Base-by-base conservation (phyloP, 1,140 invertebrate species). In the Meloidogyne hapla region DNA sequence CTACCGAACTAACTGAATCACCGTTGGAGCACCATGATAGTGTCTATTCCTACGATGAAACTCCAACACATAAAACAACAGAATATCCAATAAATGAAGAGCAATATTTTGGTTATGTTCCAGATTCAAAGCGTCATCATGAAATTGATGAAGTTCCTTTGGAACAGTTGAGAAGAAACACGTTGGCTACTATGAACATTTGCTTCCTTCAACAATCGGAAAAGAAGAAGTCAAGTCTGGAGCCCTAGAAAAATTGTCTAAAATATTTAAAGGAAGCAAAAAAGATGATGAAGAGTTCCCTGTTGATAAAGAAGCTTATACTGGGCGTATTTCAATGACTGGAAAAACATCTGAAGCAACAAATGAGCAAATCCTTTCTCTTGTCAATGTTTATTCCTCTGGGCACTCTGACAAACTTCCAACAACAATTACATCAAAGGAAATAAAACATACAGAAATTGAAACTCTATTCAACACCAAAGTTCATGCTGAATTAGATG, bases 311-410 rank as follows among this genome's bases (percentile, higher is more conserved):
- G 63, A 65, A 10, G 6, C 63, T 12, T 65, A 65, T 33, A 9
- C 12, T 13, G 63, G 63, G 1, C 9, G 1, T 6, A 12, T 65
- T 65, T 5, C 63, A 12, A 65, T 1, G 6, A 66, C n/a, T 6
- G 9, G 62, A 6, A 21, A 6, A 66, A 66, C 6, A 6, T 8
- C 18, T 28, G 64, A 66, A 42, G 0, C n/a, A n/a, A 42, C 2
- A 42, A 9, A 18, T 0, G 28, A 3, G 8, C 65, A n/a, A 21
- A 18, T 66, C 8, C 4, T 23, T 18, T 25, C 65, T 18, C 6
- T 66, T 3, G 65, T 66, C n/a, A 66, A 5, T 33, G 64, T 66
- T 40, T 66, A 66, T 15, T 66, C 64, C 2, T 66, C 64, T 18
- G 64, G 64, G 4, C 26, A 18, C 15, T 66, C 13, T 33, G 64